Percentiles rank a stretch among this genome's conserved stretches.
Evolutionary conservation across 2,113 vertebrate species (phyloP).

Genomic region (Spea multiplicata): DNA sequence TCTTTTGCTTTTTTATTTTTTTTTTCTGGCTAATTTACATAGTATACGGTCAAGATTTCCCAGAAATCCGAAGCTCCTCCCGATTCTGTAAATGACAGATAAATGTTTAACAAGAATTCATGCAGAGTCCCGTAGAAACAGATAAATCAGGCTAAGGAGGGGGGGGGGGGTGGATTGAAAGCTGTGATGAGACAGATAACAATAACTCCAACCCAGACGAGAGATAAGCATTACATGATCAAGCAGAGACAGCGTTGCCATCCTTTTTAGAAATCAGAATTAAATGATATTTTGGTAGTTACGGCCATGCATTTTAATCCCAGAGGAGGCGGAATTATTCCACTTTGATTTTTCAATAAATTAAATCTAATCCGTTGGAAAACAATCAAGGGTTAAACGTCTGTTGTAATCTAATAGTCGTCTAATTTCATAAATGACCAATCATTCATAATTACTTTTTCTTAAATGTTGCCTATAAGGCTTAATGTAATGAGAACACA

Average conservation of each 20-base stretch:
- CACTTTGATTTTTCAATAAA: background rate
- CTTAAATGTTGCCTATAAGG: too few relatives aligned
- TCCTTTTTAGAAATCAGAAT: constrained; percentile 25
- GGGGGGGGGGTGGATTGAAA: constrained; percentile 9
- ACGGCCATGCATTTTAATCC: constrained; percentile 12
- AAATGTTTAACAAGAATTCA: constrained; percentile 49
- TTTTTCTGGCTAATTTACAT: constrained; percentile 39
- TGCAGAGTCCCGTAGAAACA: constrained; percentile 42
- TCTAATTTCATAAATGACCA: background rate
- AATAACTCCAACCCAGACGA: constrained; percentile 37
- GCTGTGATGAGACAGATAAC: constrained; percentile 37
- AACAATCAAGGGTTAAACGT: background rate
- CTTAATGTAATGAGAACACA: too few relatives aligned
- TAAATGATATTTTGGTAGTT: constrained; percentile 18
- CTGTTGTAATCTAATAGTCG: background rate
- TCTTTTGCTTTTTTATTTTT: background rate
- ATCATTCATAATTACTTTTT: background rate
- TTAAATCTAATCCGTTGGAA: background rate
- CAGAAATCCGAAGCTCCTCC: constrained; percentile 44
- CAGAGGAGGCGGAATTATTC: background rate
- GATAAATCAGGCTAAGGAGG: constrained; percentile 34
- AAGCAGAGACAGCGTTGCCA: constrained; percentile 23
- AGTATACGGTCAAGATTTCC: constrained; percentile 40
- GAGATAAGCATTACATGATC: constrained; percentile 39
- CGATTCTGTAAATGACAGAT: constrained; percentile 48